phyloP scores from a whole-genome alignment of 2,888 invertebrate species.

The Temnothorax ravouxi region DNA sequence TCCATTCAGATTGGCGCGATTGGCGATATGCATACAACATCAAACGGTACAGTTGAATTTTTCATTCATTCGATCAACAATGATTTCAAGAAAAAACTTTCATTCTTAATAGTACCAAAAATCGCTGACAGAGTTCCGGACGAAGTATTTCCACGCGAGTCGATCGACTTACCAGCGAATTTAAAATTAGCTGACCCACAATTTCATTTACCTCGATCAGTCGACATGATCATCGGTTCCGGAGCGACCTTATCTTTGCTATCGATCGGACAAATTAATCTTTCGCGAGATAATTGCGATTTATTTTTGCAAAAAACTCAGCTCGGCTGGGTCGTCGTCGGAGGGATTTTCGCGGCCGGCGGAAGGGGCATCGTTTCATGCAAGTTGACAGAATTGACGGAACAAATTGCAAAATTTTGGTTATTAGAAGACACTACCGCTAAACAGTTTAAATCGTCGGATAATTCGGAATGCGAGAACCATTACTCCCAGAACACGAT shows the following conservation, averaged over 20 bases:
- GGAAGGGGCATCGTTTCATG: background rate
- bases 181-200: background rate
- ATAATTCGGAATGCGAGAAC: background rate
- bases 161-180: background rate
- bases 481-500: background rate
- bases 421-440: background rate
- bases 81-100: background rate
- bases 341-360: background rate
- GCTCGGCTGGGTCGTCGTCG: background rate
- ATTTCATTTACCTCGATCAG: background rate
- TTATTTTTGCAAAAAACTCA: background rate
- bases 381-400: background rate
- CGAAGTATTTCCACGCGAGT: background rate
- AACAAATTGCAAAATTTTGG: background rate
- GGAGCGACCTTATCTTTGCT: background rate
- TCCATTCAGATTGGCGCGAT: background rate
- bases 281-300: background rate
- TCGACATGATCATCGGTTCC: background rate
- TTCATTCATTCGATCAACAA: background rate
- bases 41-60: background rate
- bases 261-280: too few species aligned
- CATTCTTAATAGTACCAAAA: background rate
- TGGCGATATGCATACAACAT: background rate
- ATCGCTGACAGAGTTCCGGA: background rate
- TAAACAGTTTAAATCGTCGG: background rate